Conservation (phyloP, 2,113 vertebrate genomes). For the Atrichornis clamosus region DNA sequence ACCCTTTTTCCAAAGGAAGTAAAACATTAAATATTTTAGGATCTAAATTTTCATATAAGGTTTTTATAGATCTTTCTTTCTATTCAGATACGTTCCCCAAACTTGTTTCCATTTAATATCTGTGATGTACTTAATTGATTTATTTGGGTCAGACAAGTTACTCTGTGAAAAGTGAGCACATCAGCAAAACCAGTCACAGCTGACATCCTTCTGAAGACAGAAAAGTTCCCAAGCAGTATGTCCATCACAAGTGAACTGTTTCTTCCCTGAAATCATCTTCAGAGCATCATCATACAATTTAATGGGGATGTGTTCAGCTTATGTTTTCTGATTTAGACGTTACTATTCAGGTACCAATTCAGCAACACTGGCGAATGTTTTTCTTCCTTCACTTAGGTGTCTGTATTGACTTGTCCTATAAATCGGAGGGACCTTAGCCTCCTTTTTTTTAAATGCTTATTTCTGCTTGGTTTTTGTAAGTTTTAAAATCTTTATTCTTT, state of each 20-base stretch:
- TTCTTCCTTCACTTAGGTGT: neutral
- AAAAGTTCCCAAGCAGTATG: neutral
- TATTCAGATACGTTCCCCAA: neutral
- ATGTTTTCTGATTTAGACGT: neutral
- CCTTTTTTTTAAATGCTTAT: neutral
- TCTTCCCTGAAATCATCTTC: neutral
- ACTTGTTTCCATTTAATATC: neutral
- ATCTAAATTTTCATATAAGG: neutral
- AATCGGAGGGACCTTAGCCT: neutral
- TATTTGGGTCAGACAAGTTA: neutral
- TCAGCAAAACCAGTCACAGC: neutral
- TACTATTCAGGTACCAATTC: neutral
- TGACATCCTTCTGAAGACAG: neutral
- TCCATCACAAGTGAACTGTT: neutral
- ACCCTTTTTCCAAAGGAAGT: neutral
- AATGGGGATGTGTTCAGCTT: neutral
- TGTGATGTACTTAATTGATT: neutral
- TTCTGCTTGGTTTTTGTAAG: neutral
- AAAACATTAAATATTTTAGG: neutral
- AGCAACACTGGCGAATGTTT: neutral
- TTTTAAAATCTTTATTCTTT: neutral
- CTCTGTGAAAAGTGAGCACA: neutral
- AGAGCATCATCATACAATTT: neutral
- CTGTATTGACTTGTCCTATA: neutral
- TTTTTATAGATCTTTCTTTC: neutral